phyloP scores from a whole-genome alignment of 2,113 vertebrate species.

The Scomber japonicus region DNA sequence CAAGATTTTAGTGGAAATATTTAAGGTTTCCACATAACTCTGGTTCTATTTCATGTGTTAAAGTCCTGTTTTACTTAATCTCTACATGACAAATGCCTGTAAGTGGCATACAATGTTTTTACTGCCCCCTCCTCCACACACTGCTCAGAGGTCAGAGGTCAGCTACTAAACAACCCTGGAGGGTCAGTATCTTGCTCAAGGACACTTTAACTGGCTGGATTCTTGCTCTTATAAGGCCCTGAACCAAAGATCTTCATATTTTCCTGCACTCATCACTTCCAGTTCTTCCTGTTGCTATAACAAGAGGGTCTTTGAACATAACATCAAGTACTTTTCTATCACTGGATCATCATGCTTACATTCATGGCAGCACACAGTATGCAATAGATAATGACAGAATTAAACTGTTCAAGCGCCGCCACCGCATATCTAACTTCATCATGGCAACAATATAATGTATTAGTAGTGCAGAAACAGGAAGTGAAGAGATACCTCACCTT shows the following conservation, averaged over 20 bases:
- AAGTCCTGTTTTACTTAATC: constrained; percentile 4
- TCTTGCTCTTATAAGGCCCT: background rate
- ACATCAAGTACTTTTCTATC: background rate
- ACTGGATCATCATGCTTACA: background rate
- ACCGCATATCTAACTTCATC: background rate
- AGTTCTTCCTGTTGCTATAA: background rate
- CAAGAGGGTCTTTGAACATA: background rate
- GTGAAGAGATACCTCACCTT: background rate
- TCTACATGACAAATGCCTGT: background rate
- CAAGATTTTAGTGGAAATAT: constrained; percentile 25
- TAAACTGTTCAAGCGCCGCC: background rate
- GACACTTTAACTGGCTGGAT: background rate
- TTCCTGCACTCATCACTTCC: background rate
- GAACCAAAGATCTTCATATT: background rate
- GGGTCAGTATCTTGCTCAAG: background rate
- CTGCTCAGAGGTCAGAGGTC: background rate
- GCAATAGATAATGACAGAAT: background rate
- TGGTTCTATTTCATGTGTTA: background rate
- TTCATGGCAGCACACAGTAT: background rate
- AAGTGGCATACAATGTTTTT: background rate
- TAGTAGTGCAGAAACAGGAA: background rate
- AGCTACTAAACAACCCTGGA: background rate
- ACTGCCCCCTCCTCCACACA: background rate
- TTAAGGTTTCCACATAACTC: constrained; percentile 11
- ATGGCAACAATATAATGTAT: too few relatives aligned